Conservation (phyloP, 2,888 invertebrate genomes). For the Limnephilus marmoratus region DNA sequence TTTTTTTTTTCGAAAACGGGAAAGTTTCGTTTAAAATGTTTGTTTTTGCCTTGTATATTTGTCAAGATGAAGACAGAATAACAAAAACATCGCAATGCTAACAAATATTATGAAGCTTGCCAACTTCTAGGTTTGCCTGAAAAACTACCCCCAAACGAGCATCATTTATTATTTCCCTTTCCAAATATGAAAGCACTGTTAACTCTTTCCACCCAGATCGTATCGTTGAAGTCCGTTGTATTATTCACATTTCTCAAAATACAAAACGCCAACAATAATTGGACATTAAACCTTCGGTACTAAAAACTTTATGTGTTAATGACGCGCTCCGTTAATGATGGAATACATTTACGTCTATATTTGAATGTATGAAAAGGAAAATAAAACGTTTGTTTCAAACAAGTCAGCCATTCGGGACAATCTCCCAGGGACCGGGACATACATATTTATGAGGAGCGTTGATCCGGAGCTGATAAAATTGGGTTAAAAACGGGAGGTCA, state of each 20-base stretch:
- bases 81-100: not conserved
- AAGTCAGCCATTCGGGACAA: not conserved
- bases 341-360: not conserved
- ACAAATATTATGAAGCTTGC: not conserved
- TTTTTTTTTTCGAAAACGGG: not conserved
- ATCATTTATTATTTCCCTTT: conserved; percentile 2
- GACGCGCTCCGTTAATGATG: not conserved
- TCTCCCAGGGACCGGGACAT: conserved; percentile 19
- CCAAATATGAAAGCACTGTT: not conserved
- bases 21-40: not conserved
- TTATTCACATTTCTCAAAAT: not conserved
- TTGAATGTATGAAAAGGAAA: not conserved
- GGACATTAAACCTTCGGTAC: not conserved
- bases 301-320: not conserved
- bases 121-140: not conserved
- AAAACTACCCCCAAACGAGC: not conserved
- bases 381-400: conserved; percentile 14
- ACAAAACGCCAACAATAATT: not conserved
- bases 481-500: conserved; percentile 37
- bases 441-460: conserved; percentile 48
- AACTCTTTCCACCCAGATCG: not conserved
- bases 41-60: not conserved
- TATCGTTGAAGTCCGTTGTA: not conserved
- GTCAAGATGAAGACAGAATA: not conserved
- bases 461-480: conserved; percentile 52